phyloP scores from a whole-genome alignment of 2,888 invertebrate species.

The Amphipyra tragopoginis region DNA sequence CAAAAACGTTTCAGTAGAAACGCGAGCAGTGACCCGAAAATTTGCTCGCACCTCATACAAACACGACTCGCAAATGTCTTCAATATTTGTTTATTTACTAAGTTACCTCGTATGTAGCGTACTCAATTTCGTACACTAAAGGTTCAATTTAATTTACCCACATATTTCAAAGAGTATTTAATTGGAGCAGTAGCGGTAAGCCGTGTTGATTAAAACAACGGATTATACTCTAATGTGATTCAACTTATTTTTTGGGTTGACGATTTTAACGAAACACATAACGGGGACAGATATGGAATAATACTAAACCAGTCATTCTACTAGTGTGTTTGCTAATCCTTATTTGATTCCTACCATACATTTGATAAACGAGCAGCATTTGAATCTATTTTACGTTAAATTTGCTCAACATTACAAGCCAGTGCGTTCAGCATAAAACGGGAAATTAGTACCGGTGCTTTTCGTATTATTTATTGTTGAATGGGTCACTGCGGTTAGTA shows the following conservation, averaged over 20 bases:
- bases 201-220: conserved; percentile 7
- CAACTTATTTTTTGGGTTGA: not conserved
- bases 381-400: conserved; percentile 24
- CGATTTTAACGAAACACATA: too few relatives aligned
- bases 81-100: conserved; percentile 65
- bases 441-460: conserved; percentile 62
- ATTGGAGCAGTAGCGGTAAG: not conserved
- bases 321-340: conserved; percentile 7
- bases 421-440: conserved; percentile 53
- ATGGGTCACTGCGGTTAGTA: conserved; percentile 56
- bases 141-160: conserved; percentile 28
- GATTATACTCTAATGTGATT: not conserved
- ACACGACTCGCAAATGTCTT: conserved; percentile 68
- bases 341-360: conserved; percentile 8
- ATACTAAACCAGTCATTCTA: not conserved
- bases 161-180: conserved; percentile 16
- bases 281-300: too few relatives aligned
- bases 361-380: too few relatives aligned
- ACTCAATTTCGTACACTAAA: conserved; percentile 24
- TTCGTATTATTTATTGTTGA: conserved; percentile 62
- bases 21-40: conserved; percentile 75
- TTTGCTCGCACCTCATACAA: conserved; percentile 70
- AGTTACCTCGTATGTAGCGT: conserved; percentile 27
- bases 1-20: conserved; percentile 68
- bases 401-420: conserved; percentile 36